Evolutionary conservation across 2,113 vertebrate genomes (phyloP).

Genomic region (Centropus unirufus): DNA sequence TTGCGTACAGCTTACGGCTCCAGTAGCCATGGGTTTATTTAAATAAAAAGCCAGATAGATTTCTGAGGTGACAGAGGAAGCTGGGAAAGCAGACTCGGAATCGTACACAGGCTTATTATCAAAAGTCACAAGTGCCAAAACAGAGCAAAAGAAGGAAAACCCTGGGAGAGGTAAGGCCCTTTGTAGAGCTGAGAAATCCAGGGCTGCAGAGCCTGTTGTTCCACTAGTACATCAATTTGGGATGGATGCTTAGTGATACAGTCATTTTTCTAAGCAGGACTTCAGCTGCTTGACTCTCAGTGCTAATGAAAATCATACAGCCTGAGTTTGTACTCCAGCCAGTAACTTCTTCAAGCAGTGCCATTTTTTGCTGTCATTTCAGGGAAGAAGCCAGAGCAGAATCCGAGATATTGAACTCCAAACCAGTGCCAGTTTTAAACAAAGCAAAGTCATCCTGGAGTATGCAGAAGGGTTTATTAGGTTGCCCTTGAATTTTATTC

Average conservation of each 20-base stretch:
- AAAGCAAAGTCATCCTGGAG: background rate
- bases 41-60: background rate
- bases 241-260: conserved; percentile 4
- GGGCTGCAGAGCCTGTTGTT: background rate
- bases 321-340: background rate
- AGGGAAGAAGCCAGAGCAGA: background rate
- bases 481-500: background rate
- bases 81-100: background rate
- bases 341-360: background rate
- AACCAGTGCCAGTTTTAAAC: background rate
- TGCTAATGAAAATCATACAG: conserved; percentile 57
- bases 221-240: fast-evolving
- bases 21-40: background rate
- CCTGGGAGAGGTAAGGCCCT: background rate
- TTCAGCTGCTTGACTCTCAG: background rate
- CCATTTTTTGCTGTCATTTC: background rate
- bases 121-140: background rate
- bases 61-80: background rate
- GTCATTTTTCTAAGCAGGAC: conserved; percentile 30
- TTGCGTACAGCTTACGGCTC: background rate
- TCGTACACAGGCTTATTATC: background rate
- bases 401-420: background rate
- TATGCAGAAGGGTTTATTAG: background rate
- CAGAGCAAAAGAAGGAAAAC: background rate
- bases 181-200: background rate